Conservation (phyloP, 92 coral and sea anemone genomes). For the Parazoanthus atlanticus region DNA sequence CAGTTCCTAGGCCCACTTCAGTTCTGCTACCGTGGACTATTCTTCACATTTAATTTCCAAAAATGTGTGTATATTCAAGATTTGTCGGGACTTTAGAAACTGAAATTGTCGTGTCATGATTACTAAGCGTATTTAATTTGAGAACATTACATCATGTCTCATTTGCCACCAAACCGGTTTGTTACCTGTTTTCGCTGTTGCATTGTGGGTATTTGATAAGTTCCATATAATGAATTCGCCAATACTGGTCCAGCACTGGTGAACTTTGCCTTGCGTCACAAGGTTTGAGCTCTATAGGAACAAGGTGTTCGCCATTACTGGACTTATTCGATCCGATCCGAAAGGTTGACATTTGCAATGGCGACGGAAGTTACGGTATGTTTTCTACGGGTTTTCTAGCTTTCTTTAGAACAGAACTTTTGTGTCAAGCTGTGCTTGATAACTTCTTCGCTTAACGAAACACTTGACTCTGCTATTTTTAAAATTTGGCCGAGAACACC, state of each 20-base stretch:
- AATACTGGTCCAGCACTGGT: slow-evolving; percentile 32
- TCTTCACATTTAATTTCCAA: no score
- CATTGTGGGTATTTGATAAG: slow-evolving; percentile 12
- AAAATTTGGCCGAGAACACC: no score
- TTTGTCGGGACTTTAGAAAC: no score
- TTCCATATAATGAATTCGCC: background rate
- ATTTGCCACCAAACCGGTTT: background rate
- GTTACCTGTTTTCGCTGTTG: background rate
- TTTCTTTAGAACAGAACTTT: background rate
- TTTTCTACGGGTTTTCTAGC: background rate
- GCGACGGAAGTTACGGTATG: slow-evolving; percentile 20
- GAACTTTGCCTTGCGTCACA: background rate
- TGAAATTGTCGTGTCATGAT: background rate
- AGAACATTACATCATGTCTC: slow-evolving; percentile 28
- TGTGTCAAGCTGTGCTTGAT: no score
- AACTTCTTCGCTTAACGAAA: no score
- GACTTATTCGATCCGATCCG: background rate
- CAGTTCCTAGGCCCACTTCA: no score
- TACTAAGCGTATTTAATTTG: background rate
- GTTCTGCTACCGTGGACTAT: no score
- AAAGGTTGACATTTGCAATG: background rate
- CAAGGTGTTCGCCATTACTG: background rate
- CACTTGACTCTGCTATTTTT: no score
- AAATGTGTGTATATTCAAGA: no score
- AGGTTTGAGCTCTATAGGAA: background rate